phyloP scores from a whole-genome alignment of 2,797 vertebrate species.

The Oophaga sylvatica region DNA sequence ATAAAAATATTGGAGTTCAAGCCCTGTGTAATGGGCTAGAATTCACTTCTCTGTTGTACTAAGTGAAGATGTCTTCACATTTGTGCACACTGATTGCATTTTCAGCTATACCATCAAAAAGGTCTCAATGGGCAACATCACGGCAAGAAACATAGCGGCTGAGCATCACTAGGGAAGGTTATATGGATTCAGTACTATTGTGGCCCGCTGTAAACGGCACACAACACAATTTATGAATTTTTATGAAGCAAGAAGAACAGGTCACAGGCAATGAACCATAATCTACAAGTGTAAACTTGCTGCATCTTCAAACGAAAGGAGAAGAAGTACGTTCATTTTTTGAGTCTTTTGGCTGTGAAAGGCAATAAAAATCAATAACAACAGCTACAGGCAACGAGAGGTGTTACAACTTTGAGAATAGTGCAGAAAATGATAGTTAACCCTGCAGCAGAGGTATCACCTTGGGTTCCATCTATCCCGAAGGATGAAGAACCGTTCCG shows the following conservation, averaged over 20 bases:
- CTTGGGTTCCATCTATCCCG: constrained; percentile 25
- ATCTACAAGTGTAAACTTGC: constrained; percentile 55
- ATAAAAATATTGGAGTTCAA: constrained; percentile 44
- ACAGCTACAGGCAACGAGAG: constrained; percentile 57
- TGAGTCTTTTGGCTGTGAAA: constrained; percentile 50
- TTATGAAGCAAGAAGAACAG: constrained; percentile 52
- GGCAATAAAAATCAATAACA: constrained; percentile 58
- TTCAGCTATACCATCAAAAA: constrained; percentile 46
- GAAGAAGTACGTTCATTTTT: constrained; percentile 38
- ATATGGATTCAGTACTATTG: constrained; percentile 36
- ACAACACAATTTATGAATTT: constrained; percentile 58
- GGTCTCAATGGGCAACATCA: constrained; percentile 47
- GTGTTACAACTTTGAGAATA: constrained; percentile 55
- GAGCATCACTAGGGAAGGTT: constrained; percentile 46
- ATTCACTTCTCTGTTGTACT: constrained; percentile 40
- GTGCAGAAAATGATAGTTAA: constrained; percentile 57
- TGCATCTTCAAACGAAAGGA: constrained; percentile 44
- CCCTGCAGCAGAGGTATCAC: constrained; percentile 42
- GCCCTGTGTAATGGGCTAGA: constrained; percentile 40
- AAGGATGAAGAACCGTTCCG: background rate
- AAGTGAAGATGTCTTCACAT: constrained; percentile 45
- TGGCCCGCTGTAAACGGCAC: constrained; percentile 29
- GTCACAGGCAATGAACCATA: constrained; percentile 58
- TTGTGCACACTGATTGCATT: constrained; percentile 54
- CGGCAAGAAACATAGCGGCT: constrained; percentile 29